Base-by-base conservation (phyloP, 2,888 invertebrate genomes). In the Athalia rosae region DNA sequence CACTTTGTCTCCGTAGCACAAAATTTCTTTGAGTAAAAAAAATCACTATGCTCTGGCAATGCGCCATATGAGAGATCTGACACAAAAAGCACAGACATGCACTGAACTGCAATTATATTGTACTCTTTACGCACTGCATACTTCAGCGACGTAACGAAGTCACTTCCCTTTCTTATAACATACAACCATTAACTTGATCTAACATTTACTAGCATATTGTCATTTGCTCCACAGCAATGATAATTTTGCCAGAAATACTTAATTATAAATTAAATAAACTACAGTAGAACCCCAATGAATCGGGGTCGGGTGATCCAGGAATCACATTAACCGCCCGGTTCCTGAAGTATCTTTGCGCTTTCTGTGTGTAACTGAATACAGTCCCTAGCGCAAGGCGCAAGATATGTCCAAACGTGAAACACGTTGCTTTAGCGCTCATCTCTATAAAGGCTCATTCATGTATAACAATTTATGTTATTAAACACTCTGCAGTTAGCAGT, bases 161-260 rank as follows among this genome's bases (percentile, higher is more conserved):
- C 8, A 15, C 61, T 13, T 15, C 13, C 28, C 45, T 43, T 67
- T 41, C 50, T 58, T 13, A 41, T 58, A 71, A 59, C 58, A 71
- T 58, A 43, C 6, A 71, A 47, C 71, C 58, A 71, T 43, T 47
- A 47, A 4, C 4, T 67, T 53, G 11, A 45, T 59, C 71, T 58
- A 59, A 71, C 47, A 58, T 71, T 45, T 58, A 71, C 71, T 15
- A 59, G 74, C 59, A 61, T 48, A 9, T 61, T 28, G 47, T 61
- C 28, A 74, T 61, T 74, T 28, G 74, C 62, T 48, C 61, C 74
- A 74, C 74, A 62, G 74, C 59, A 50, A 74, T 28, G 61, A 61
- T 74, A 45, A 61, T 62, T 28, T 8, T 15, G 50, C 59, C 59
- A 62, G 47, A 61, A n/a, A 13, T 59, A 61, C 74, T 74, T 74